Evolutionary conservation across 2,888 invertebrate genomes (phyloP), one percentile per base, ranked within the genome.

Genomic region (Drosophila putrida): DNA sequence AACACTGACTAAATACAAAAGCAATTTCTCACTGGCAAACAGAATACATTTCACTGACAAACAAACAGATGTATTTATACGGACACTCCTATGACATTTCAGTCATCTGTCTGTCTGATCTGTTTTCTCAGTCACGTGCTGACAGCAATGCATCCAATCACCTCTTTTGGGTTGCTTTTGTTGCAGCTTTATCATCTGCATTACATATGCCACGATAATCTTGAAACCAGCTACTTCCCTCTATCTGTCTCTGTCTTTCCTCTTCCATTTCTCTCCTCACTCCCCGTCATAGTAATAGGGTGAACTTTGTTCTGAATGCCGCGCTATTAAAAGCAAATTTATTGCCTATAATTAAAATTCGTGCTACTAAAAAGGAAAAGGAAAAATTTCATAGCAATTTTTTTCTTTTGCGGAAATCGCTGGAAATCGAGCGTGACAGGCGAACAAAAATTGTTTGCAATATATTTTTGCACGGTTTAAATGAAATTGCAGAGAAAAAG

Each of bases 301-400:
- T 41, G 20, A 39, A 41, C 51, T 61, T 65, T 28, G 58, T 61
- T 51, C 68, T 77, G 71, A 71, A 77, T 77, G 64, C 66, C 68
- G 36, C 15, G 71, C 80, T 71, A 82, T 83, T 81, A 80, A 75
- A 82, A 71, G 60, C 70, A 78, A 81, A 85, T 84, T 86, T 86
- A 84, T 84, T 55, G 72, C 74, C 86, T 65, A 65, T 73, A 82
- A 84, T 83, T 83, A 83, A 85, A 83, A 69, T 70, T 73, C 67
- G 63, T 71, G 71, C 51, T 65, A 53, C 41, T 51, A 58, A 28
- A 46, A 46, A 44, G 39, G 46, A 44, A 43, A 27, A 27, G n/a
- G 33, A 13, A 27, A 58, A 58, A 38, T 38, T 58, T 9, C 28
- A 38, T 5, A 2, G 33, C 27, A 41, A 25, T 13, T 20, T 31